Evolutionary conservation across 2,888 invertebrate genomes (phyloP), one percentile per base, ranked within the genome.

Genomic region (Plagiodera versicolora): DNA sequence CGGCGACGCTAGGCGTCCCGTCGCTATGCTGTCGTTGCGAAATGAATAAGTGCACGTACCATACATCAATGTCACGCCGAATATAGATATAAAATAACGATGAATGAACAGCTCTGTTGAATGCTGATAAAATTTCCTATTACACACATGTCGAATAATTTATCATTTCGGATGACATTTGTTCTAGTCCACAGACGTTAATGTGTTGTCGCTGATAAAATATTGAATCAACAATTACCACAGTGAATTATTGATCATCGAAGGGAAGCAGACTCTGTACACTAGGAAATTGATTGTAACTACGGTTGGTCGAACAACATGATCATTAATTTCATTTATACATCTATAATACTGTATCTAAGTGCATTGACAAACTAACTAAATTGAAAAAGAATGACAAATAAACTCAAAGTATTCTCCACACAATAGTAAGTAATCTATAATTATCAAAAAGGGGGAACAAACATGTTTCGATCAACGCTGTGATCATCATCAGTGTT

Each of bases 21-120:
- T n/a, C n/a, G 74, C 71, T 75, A 74, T 71, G 73, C 72, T 74
- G 75, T 73, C 74, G 74, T 14, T 39, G 39, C 72, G 72, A 77
- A 79, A 79, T 79, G 80, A 80, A 79, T 80, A 80, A 80, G 79
- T 79, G 79, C 79, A 78, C 75, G 76, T 74, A 78, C 77, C 79
- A 80, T 81, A 80, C 79, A 81, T 81, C 81, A 81, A 76, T 79
- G 80, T 81, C 80, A 80, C 63, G 69, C 74, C 69, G 76, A 79
- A 80, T 80, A 80, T 79, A 80, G 80, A 79, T 80, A 80, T 80
- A 80, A 79, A 80, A 80, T 79, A 79, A 79, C 79, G 79, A 78
- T 77, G 78, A 80, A 79, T 78, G 79, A 79, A 78, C 77, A 76
- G 77, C 77, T 76, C 78, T 78, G 78, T 78, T 79, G 77, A 78